These are phyloP conservation scores for Volucella inanis DNA, from an alignment of 2,888 invertebrate genomes.

Conservation along the genomic window DNA sequence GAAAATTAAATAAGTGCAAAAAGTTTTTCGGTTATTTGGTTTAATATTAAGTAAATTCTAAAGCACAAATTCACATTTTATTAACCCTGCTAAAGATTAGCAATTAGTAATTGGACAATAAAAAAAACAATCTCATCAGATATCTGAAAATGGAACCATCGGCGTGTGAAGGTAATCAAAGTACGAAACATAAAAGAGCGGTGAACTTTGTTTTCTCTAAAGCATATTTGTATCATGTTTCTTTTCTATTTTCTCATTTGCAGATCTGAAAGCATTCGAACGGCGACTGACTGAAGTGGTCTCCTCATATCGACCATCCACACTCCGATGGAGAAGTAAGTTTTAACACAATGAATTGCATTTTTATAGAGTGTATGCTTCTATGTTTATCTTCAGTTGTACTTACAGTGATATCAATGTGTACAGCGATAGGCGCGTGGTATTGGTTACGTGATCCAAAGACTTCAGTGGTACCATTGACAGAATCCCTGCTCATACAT, in stretches of 20 bases:
- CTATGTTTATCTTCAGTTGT: conserved; percentile 86
- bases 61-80: conserved; percentile 24
- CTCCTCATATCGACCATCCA: conserved; percentile 96
- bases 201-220: conserved; percentile 63
- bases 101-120: not conserved
- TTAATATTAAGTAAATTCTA: conserved; percentile 32
- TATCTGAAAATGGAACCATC: conserved; percentile 88
- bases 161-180: conserved; percentile 91
- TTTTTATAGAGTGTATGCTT: conserved; percentile 17
- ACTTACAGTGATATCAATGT: conserved; percentile 92
- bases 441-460: conserved; percentile 97
- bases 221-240: conserved; percentile 31
- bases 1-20: conserved; percentile 52
- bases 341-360: conserved; percentile 69
- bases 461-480: conserved; percentile 94
- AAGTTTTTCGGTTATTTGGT: conserved; percentile 11
- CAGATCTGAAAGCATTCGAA: conserved; percentile 99
- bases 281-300: conserved; percentile 98
- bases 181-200: conserved; percentile 60
- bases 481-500: conserved; percentile 96
- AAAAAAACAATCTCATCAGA: conserved; percentile 12
- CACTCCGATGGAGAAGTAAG: conserved; percentile 97
- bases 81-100: not conserved
- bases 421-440: conserved; percentile 97
- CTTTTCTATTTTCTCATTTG: conserved; percentile 79